Conservation (phyloP, 2,113 vertebrate genomes). For the Pogona vitticeps region DNA sequence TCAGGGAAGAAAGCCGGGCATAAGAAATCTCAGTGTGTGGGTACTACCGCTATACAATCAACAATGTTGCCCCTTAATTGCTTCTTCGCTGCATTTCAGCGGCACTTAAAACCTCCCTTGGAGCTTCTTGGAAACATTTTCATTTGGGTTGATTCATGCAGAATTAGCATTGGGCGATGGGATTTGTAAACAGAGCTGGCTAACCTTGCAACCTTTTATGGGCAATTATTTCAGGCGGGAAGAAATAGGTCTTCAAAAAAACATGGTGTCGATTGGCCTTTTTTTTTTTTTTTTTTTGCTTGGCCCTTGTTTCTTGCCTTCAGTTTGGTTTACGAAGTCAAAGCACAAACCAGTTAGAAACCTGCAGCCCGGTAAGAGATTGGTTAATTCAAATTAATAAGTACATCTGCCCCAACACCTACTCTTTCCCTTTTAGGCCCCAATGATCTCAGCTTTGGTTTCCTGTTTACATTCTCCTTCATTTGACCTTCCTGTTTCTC, state of each 20-base stretch:
- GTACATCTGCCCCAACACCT: not conserved
- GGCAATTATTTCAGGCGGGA: slow-evolving; percentile 64
- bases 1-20: not conserved
- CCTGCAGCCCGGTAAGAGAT: too few relatives aligned
- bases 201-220: slow-evolving; percentile 54
- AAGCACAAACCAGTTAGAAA: not conserved
- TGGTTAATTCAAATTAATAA: not conserved
- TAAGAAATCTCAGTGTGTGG: not conserved
- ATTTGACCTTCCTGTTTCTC: not conserved
- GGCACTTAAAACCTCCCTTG: slow-evolving; percentile 59
- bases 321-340: not conserved
- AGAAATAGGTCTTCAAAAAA: slow-evolving; percentile 56
- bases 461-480: too few relatives aligned
- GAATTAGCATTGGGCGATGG: slow-evolving; percentile 54
- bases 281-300: slow-evolving; percentile 42
- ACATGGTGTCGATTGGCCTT: slow-evolving; percentile 60
- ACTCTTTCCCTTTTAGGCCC: not conserved
- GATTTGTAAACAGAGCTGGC: slow-evolving; percentile 67
- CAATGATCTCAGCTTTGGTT: too few relatives aligned
- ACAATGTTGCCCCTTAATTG: slow-evolving; percentile 59
- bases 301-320: slow-evolving; percentile 17
- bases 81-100: slow-evolving; percentile 59
- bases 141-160: slow-evolving; percentile 59
- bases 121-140: slow-evolving; percentile 53
- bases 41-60: slow-evolving; percentile 48